A percentile compares a stretch with the other conserved stretches of the same genome.
phyloP scores from a whole-genome alignment of 2,797 vertebrate genomes.

The Bufotes viridis region DNA sequence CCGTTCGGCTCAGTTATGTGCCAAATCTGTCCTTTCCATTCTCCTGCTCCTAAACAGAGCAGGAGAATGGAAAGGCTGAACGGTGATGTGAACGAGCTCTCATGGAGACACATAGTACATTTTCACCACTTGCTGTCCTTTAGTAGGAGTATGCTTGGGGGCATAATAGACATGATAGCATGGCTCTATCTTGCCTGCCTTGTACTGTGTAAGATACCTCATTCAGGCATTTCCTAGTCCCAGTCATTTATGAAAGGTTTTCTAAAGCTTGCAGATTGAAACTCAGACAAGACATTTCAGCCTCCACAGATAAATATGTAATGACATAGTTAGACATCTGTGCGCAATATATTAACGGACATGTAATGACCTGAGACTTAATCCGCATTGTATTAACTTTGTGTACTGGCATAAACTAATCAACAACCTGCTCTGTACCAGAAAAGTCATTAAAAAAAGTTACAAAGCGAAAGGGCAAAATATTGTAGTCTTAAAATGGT shows the following conservation, averaged over 20 bases:
- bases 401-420: conserved; percentile 37
- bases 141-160: background rate
- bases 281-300: background rate
- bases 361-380: conserved; percentile 36
- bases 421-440: conserved; percentile 10
- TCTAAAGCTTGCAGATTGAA: background rate
- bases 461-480: background rate
- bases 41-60: too few relatives aligned
- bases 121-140: background rate
- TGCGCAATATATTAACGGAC: conserved; percentile 9
- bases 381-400: conserved; percentile 33
- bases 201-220: background rate
- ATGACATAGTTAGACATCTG: conserved; percentile 26
- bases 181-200: background rate
- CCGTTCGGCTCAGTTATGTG: too few relatives aligned
- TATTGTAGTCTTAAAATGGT: background rate
- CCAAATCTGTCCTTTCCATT: too few relatives aligned
- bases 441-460: background rate
- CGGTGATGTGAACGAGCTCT: too few relatives aligned
- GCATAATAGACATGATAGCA: background rate
- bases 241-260: background rate
- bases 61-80: too few relatives aligned
- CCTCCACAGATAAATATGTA: conserved; percentile 9
- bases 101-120: background rate
- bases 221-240: background rate